Conservation (phyloP, 2,888 invertebrate genomes). For the Zaprionus obscuricornis region DNA sequence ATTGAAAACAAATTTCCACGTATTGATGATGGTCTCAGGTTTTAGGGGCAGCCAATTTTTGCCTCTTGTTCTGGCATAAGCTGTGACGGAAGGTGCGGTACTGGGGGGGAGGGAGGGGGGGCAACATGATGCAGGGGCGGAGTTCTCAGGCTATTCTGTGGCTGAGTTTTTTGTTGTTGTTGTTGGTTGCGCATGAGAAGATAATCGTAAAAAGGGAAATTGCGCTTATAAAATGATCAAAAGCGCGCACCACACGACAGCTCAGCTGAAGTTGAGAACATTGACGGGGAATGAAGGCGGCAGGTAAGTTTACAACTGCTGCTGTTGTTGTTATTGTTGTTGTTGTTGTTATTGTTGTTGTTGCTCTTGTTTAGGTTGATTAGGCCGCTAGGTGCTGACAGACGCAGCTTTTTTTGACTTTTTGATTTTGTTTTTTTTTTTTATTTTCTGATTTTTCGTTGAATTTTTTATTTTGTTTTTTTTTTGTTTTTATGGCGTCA, state of each 20-base stretch:
- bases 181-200: constrained; percentile 64
- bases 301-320: no score
- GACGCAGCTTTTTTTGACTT: constrained; percentile 45
- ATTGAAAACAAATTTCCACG: constrained; percentile 75
- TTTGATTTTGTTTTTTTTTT: constrained; percentile 6
- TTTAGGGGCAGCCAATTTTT: constrained; percentile 30
- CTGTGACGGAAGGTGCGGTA: not conserved
- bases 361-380: constrained; percentile 43
- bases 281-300: no score
- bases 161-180: constrained; percentile 21
- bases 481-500: constrained; percentile 31
- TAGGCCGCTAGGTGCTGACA: constrained; percentile 55
- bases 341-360: constrained; percentile 15
- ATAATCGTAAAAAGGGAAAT: constrained; percentile 70
- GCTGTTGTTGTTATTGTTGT: constrained; percentile 9
- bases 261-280: constrained; percentile 20
- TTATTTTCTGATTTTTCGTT: not conserved
- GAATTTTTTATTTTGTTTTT: not conserved
- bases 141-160: constrained; percentile 7
- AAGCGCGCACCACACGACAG: constrained; percentile 47
- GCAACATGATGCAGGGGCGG: not conserved
- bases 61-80: no score
- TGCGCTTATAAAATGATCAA: constrained; percentile 69
- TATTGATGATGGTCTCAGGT: constrained; percentile 56
- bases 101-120: not conserved